Percentiles rank a stretch among this genome's conserved stretches.
Conservation (phyloP, 2,797 vertebrate genomes). For the Poeciliopsis gracilis region DNA sequence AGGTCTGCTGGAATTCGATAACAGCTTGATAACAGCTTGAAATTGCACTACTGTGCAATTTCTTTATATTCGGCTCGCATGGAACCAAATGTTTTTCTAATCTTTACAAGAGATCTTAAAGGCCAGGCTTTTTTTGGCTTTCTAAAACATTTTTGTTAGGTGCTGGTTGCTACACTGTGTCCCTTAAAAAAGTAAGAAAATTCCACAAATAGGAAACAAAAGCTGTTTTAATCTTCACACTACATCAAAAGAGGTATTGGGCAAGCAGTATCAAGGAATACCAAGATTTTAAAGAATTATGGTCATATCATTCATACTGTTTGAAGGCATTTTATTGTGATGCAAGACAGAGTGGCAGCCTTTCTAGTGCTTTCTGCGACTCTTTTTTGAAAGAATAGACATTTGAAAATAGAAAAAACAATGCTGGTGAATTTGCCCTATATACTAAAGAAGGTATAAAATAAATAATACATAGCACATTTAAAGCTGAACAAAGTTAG, state of each 20-base stretch:
- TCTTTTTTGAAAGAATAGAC: background rate
- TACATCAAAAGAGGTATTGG: background rate
- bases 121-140: background rate
- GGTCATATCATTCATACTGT: background rate
- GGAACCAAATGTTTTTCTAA: background rate
- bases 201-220: background rate
- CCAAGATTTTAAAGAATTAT: background rate
- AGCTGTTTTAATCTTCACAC: background rate
- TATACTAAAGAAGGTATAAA: background rate
- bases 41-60: slow-evolving; percentile 24
- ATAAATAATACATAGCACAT: background rate
- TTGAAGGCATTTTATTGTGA: background rate
- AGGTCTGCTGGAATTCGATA: slow-evolving; percentile 67
- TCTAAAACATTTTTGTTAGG: background rate
- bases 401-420: background rate
- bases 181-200: background rate
- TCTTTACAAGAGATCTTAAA: slow-evolving; percentile 1
- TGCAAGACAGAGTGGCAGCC: background rate
- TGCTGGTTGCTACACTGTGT: background rate
- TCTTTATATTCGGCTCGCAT: slow-evolving; percentile 1
- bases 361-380: background rate
- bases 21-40: slow-evolving; percentile 64
- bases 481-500: background rate
- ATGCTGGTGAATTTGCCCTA: background rate
- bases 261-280: background rate